These are phyloP conservation scores for Platysternon megacephalum DNA, from an alignment of 2,113 vertebrate genomes.

Conservation along the genomic window DNA sequence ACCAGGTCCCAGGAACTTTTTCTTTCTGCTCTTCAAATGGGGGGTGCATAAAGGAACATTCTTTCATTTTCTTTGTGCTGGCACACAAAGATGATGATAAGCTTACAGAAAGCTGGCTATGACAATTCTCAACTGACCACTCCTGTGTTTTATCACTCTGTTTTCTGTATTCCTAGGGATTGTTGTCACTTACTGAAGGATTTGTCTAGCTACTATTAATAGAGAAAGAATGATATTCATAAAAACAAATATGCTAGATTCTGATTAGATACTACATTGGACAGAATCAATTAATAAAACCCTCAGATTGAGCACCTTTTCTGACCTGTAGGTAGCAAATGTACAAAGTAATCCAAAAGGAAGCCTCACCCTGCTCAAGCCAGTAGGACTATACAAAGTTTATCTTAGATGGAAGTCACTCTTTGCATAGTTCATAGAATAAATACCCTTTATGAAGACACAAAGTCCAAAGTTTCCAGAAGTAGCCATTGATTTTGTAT, in stretches of 20 bases:
- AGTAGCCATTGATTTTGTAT: background rate
- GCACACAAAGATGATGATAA: background rate
- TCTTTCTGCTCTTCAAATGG: background rate
- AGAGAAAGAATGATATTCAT: background rate
- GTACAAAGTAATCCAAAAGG: background rate
- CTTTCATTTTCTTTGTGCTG: background rate
- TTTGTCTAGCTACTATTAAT: background rate
- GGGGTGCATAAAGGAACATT: rapidly evolving
- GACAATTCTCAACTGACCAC: background rate
- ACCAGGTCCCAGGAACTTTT: background rate
- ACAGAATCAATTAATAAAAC: background rate
- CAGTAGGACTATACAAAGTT: background rate
- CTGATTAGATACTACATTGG: background rate
- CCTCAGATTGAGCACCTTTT: background rate
- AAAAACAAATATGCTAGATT: background rate
- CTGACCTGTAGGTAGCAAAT: background rate
- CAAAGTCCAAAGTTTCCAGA: background rate
- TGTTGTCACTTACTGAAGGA: background rate
- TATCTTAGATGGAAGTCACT: background rate
- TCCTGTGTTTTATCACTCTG: background rate
- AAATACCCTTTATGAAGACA: background rate
- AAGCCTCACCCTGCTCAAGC: background rate
- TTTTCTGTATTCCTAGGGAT: background rate
- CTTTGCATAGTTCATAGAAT: background rate
- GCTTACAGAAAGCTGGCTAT: background rate